Evolutionary conservation across 37 sponge, comb jelly and placozoan genomes (phyloP), one percentile per base, ranked within the genome.

Genomic region (Tethya wilhelma): DNA sequence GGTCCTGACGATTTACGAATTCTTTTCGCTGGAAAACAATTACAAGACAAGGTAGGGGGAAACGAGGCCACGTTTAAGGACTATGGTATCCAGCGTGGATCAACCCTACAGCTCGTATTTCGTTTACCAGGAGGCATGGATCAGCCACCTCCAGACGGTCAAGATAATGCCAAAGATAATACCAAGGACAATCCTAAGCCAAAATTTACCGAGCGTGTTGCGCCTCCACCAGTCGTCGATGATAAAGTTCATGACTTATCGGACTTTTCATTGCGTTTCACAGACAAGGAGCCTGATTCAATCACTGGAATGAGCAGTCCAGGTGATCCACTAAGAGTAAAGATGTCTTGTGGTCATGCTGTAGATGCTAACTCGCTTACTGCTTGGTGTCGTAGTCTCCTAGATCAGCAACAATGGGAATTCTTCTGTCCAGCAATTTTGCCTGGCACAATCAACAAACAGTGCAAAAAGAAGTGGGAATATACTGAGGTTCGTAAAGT

Each of bases 351-450:
- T 73, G 75, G 76, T 0, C 88, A 87, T 73, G 67, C 81, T 26
- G 81, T 81, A 8, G 88, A 87, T 65, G 75, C 88, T 0, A 74
- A 80, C 56, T 55, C 82, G 22, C 67, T 87, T 0, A 81, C 81
- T 38, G 74, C 65, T 4, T 81, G 72, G 75, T 87, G 88, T 56
- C 73, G 87, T 26, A 80, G 81, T 26, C 40, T 86, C 22, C 34
- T 86, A 4, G 81, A 79, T 34, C 30, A 80, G 29, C 66, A 66
- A 8, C 28, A 44, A 19, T 80, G 42, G 4, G 63, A 79, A 53
- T 79, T 86, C 37, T 45, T 32, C 64, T 86, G 87, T 53, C 87
- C 87, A 34, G 87, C 87, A 6, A 86, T 86, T n/a, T 5, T 44
- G 3, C 44, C 8, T 25, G 34, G 23, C 4, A 23, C 23, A 3